Evolutionary conservation across 1,140 invertebrate genomes (phyloP).

Genomic region (Antheraea pernyi): DNA sequence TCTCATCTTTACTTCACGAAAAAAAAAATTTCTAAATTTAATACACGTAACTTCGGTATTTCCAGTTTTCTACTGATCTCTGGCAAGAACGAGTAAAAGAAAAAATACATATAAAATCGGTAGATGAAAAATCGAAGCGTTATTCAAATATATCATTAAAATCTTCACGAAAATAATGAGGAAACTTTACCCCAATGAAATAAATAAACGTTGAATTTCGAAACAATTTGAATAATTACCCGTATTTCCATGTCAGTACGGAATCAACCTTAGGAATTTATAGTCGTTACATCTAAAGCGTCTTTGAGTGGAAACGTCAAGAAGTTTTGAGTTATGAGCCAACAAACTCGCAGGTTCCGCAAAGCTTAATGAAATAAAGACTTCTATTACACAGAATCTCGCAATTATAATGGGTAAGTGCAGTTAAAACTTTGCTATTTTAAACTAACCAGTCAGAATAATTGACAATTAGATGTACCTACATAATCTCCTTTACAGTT

Average conservation of each 20-base stretch:
- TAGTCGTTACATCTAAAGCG: conserved; percentile 6
- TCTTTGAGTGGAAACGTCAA: conserved; percentile 18
- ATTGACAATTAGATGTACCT: too few species aligned
- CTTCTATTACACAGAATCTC: not conserved
- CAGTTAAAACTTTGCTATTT: not conserved
- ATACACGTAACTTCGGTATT: too few species aligned
- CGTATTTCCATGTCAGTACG: conserved; percentile 16
- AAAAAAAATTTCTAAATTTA: too few species aligned
- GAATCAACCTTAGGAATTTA: conserved; percentile 13
- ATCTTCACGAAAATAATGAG: not conserved
- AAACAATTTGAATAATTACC: conserved; percentile 29
- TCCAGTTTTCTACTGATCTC: too few species aligned
- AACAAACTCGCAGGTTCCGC: not conserved
- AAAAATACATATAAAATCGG: not conserved
- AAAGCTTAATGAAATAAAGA: conserved; percentile 3
- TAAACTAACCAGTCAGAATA: too few species aligned
- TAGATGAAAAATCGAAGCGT: not conserved
- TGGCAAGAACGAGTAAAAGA: too few species aligned
- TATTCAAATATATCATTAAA: not conserved
- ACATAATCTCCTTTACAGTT: too few species aligned
- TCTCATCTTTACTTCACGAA: too few species aligned
- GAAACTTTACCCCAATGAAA: not conserved
- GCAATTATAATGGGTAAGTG: not conserved
- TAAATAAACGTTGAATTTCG: conserved; percentile 12
- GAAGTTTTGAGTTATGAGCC: conserved; percentile 21